phyloP scores from a whole-genome alignment of 2,888 invertebrate genomes.

The Caenorhabditis sp. region DNA sequence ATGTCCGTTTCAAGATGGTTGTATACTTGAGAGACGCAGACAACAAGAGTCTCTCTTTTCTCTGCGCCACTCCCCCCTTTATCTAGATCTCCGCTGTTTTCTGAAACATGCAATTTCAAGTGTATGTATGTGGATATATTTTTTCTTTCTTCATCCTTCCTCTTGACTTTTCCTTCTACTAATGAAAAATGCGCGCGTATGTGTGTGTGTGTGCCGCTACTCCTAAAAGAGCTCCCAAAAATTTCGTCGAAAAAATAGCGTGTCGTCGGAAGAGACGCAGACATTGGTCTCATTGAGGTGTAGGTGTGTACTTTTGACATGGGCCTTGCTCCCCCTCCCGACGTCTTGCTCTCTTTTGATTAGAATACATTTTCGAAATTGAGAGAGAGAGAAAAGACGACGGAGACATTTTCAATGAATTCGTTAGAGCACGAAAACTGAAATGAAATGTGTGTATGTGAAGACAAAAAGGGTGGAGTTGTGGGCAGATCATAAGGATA shows the following conservation, averaged over 20 bases:
- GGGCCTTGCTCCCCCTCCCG: neutral
- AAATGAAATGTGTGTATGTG: slow-evolving; percentile 16
- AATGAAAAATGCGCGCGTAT: slow-evolving; percentile 55
- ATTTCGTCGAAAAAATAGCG: neutral
- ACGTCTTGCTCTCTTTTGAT: slow-evolving; percentile 42
- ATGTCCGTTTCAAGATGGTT: neutral
- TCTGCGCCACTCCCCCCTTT: neutral
- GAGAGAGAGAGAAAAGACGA: slow-evolving; percentile 3
- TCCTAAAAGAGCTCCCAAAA: neutral
- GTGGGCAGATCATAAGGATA: neutral
- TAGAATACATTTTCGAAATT: slow-evolving; percentile 29
- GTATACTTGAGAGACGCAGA: neutral
- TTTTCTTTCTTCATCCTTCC: neutral
- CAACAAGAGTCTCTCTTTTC: neutral
- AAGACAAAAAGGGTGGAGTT: neutral
- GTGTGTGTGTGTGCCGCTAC: slow-evolving; percentile 19
- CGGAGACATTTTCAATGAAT: slow-evolving; percentile 53
- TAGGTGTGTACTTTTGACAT: slow-evolving; percentile 56
- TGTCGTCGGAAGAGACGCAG: slow-evolving; percentile 10
- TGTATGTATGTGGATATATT: neutral
- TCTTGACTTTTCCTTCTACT: slow-evolving; percentile 25
- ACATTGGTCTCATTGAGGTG: slow-evolving; percentile 31
- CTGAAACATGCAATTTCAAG: neutral
- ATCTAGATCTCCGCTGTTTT: neutral
- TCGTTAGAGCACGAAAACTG: slow-evolving; percentile 47